Conservation (phyloP, 2,888 invertebrate species). For the Cephus rjabovi region DNA sequence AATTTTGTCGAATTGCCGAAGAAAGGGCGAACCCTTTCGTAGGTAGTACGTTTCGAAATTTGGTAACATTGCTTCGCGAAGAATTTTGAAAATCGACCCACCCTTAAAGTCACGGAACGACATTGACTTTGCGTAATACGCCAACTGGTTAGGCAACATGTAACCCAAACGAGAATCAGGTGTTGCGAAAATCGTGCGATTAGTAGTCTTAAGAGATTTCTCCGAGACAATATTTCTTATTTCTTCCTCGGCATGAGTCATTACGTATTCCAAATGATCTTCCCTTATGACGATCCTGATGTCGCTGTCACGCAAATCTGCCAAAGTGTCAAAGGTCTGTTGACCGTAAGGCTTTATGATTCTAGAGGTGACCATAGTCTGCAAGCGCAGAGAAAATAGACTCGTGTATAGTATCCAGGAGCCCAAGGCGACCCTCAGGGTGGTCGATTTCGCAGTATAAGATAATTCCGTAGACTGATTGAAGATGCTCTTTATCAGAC, state of each 20-base stretch:
- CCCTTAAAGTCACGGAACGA: background rate
- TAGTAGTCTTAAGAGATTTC: background rate
- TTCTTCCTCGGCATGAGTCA: background rate
- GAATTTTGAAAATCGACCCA: background rate
- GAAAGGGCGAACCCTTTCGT: background rate
- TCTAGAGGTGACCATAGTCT: background rate
- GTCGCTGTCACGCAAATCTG: background rate
- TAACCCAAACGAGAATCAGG: background rate
- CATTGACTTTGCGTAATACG: background rate
- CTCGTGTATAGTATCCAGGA: background rate
- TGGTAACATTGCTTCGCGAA: background rate
- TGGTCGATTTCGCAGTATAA: background rate
- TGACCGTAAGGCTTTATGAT: background rate
- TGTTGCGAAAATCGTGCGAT: background rate
- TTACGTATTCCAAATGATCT: background rate
- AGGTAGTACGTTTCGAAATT: background rate
- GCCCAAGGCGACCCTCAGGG: background rate
- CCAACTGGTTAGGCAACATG: background rate
- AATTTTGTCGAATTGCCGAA: background rate
- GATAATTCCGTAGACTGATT: background rate
- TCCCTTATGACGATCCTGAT: background rate
- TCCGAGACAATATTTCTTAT: background rate
- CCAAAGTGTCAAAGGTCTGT: background rate
- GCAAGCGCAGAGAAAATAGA: background rate
- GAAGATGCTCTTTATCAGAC: background rate